Base-by-base conservation (phyloP, 2,797 vertebrate species). In the Bufotes viridis region DNA sequence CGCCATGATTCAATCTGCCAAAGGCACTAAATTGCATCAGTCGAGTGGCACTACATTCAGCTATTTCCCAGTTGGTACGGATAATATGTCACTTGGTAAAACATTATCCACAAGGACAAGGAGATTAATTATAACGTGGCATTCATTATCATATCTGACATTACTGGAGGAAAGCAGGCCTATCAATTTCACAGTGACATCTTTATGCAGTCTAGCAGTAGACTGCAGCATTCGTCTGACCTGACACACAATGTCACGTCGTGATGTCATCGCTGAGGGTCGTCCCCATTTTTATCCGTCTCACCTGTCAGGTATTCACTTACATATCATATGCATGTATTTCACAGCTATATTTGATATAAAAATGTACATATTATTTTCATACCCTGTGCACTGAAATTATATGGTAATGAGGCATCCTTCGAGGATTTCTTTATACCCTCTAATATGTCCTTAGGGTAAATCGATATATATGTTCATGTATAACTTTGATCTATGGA, bases 31-130 rank as follows among this genome's bases (percentile, higher is more conserved):
- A 85, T 58, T 63, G 87, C 58, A 76, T 82, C 24, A 34, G 78
- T 81, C 78, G 78, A 89, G 87, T 81, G 67, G 83, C 83, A 74
- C 65, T 53, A 81, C 42, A 88, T 84, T 85, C 24, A 61, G 76
- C 67, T 53, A 70, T 85, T 75, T 63, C 69, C 76, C 78, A 81
- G 78, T 78, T 85, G 65, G n/a, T 65, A 42, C 49, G n/a, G 82
- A 67, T 88, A 85, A 85, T 81, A 29, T 89, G 87, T 89, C 78
- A 81, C 78, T 88, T 88, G 81, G 82, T 55, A 85, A 88, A 88
- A 81, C 75, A 80, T 88, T 88, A 80, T 15, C 82, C 67, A 80
- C 82, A 88, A 88, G 87, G 87, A 85, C 87, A 88, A 88, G 78
- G 55, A 57, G 81, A 88, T 84, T 88, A 88, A 84, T 88, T 70